Percentiles rank a stretch among this genome's conserved stretches.
Evolutionary conservation across 2,888 invertebrate genomes (phyloP).

Genomic region (Plusia festucae): DNA sequence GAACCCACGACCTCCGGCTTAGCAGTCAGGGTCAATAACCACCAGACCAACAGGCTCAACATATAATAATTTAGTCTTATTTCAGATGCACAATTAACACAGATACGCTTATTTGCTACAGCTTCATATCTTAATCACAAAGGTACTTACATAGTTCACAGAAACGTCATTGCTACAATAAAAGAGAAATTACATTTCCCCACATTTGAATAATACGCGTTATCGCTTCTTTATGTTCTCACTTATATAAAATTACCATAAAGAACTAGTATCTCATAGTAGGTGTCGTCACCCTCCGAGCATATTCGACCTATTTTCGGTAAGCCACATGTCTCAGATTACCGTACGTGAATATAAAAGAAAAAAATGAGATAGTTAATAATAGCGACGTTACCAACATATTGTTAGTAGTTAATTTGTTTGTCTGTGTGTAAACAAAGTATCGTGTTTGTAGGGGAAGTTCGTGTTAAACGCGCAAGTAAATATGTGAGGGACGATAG

Average conservation of each 20-base stretch:
- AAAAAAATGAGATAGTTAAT: conserved; percentile 65
- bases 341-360: conserved; percentile 73
- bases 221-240: conserved; percentile 18
- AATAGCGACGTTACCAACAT: conserved; percentile 58
- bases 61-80: too few relatives aligned
- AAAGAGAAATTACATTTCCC: conserved; percentile 20
- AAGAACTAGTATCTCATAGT: conserved; percentile 45
- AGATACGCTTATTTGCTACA: too few relatives aligned
- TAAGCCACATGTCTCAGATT: conserved; percentile 79
- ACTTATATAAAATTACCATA: conserved; percentile 46
- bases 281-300: conserved; percentile 64
- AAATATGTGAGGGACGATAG: conserved; percentile 39
- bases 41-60: too few relatives aligned
- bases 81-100: too few relatives aligned
- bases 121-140: neutral
- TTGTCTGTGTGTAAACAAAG: conserved; percentile 56
- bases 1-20: too few relatives aligned
- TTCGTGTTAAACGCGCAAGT: conserved; percentile 49
- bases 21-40: too few relatives aligned
- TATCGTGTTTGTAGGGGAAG: conserved; percentile 47
- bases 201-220: conserved; percentile 41
- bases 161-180: conserved; percentile 7
- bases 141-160: neutral
- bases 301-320: conserved; percentile 76
- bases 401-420: conserved; percentile 65